Conservation (phyloP, 2,888 invertebrate genomes). For the Acronicta alni region DNA sequence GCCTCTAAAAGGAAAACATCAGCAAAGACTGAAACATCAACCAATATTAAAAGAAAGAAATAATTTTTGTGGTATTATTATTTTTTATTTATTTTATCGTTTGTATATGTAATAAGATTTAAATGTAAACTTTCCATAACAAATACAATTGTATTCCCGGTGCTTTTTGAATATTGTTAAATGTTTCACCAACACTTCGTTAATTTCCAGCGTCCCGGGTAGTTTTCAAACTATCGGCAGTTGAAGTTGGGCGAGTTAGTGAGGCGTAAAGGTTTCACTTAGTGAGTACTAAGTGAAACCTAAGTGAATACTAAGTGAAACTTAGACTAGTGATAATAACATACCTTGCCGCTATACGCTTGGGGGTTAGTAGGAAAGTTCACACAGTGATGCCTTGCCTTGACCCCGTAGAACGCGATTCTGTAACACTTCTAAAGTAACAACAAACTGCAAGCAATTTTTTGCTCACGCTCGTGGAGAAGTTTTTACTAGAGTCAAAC, state of each 20-base stretch:
- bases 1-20: too few species aligned
- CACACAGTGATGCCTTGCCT: constrained; percentile 13
- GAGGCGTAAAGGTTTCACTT: constrained; percentile 50
- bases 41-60: too few species aligned
- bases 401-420: too few species aligned
- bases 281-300: too few species aligned
- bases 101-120: not conserved
- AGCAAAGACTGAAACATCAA: too few species aligned
- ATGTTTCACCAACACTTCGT: constrained; percentile 29
- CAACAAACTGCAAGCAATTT: too few species aligned
- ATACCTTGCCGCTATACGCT: constrained; percentile 32
- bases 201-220: constrained; percentile 27
- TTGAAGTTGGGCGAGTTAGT: constrained; percentile 36
- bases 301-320: too few species aligned
- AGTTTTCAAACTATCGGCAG: constrained; percentile 40
- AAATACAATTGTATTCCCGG: constrained; percentile 12
- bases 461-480: too few species aligned
- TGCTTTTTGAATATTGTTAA: constrained; percentile 40
- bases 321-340: constrained; percentile 49
- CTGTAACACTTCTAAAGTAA: too few species aligned
- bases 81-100: too few species aligned
- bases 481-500: too few species aligned
- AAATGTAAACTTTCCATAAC: not conserved
- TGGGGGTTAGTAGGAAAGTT: constrained; percentile 41
- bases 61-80: too few species aligned